Conservation (phyloP, 2,113 vertebrate genomes). For the Megalops atlanticus region DNA sequence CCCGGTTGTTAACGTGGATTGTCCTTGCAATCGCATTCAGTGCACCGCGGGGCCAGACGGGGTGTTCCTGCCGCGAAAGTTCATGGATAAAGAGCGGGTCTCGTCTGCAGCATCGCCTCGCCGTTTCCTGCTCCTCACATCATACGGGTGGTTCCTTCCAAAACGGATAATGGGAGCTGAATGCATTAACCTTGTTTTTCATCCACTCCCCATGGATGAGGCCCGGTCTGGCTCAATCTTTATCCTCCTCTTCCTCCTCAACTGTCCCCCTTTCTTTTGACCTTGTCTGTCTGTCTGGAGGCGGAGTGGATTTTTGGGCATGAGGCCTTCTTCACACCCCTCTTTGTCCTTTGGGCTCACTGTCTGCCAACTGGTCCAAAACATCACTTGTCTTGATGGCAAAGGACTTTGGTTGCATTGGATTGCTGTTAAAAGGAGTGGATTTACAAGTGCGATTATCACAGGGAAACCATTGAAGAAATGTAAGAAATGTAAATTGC, state of each 20-base stretch:
- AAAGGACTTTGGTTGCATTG: slow-evolving; percentile 2
- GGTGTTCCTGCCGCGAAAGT: neutral
- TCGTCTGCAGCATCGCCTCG: slow-evolving; percentile 44
- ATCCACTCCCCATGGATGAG: slow-evolving; percentile 67
- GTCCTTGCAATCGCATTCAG: neutral
- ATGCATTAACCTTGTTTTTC: slow-evolving; percentile 77
- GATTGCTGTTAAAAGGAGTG: slow-evolving; percentile 15
- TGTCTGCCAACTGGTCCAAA: slow-evolving; percentile 40
- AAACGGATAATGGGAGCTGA: slow-evolving; percentile 67
- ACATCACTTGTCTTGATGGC: slow-evolving; percentile 40
- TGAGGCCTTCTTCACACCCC: slow-evolving; percentile 38
- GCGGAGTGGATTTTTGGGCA: slow-evolving; percentile 27
- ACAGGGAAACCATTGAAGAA: neutral
- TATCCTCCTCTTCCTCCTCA: slow-evolving; percentile 49
- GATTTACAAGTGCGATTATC: slow-evolving; percentile 1
- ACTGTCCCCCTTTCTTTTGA: slow-evolving; percentile 51
- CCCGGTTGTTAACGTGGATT: neutral
- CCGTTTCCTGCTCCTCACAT: slow-evolving; percentile 63
- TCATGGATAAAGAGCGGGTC: slow-evolving; percentile 42
- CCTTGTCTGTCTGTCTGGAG: slow-evolving; percentile 42
- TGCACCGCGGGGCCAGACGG: neutral
- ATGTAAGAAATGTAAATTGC: too few species aligned
- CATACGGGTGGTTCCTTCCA: slow-evolving; percentile 60
- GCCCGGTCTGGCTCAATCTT: slow-evolving; percentile 47
- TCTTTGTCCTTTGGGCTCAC: slow-evolving; percentile 47